phyloP scores from a whole-genome alignment of 1,140 invertebrate species.

The Caerostris darwini region DNA sequence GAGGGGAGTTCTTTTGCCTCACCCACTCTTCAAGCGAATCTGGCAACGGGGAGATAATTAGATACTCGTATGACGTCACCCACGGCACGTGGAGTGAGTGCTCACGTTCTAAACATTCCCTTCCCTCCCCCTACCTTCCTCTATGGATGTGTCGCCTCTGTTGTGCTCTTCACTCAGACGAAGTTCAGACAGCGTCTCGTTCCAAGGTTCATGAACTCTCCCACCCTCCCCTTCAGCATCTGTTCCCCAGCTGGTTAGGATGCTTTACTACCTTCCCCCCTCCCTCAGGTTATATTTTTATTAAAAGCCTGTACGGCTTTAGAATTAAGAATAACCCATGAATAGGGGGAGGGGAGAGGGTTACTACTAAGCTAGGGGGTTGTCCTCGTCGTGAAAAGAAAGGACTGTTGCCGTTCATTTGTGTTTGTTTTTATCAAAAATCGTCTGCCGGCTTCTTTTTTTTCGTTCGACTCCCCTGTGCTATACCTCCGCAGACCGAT shows the following conservation, averaged over 20 bases:
- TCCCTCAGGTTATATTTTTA: neutral
- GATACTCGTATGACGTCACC: constrained; percentile 55
- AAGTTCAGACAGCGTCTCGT: constrained; percentile 31
- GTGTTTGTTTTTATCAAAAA: neutral
- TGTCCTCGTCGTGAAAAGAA: neutral
- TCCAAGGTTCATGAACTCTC: constrained; percentile 49
- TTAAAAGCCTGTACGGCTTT: neutral
- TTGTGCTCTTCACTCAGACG: constrained; percentile 35
- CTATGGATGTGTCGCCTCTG: neutral
- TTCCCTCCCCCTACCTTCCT: neutral
- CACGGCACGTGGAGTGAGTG: constrained; percentile 41
- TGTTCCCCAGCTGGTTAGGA: constrained; percentile 21
- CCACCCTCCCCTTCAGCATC: neutral
- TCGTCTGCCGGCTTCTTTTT: neutral
- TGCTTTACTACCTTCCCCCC: neutral
- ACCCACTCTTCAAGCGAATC: constrained; percentile 26
- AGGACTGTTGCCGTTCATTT: neutral
- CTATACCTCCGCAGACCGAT: neutral
- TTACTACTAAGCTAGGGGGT: neutral
- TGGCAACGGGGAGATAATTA: constrained; percentile 60
- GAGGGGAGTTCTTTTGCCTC: neutral
- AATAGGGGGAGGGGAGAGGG: neutral
- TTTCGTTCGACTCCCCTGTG: neutral
- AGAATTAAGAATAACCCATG: constrained; percentile 31
- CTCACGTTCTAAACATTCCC: neutral